phyloP scores from a whole-genome alignment of 92 coral and sea anemone species.

The Phenganax subtilis region DNA sequence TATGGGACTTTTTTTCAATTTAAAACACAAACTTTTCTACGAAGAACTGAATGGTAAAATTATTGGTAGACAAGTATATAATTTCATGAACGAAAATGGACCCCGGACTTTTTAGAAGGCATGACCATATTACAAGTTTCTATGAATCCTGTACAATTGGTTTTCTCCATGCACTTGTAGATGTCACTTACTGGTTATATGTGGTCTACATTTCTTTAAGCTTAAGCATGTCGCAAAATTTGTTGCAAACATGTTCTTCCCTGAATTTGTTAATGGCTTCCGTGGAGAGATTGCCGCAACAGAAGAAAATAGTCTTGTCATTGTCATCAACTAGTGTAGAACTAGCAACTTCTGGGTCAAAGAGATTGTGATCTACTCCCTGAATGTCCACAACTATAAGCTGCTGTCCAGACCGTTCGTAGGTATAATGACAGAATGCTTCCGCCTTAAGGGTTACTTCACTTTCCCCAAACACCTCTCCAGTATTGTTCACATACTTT shows the following conservation, averaged over 20 bases:
- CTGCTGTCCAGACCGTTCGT: slow-evolving; percentile 17
- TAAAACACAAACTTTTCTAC: background rate
- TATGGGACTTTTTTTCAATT: background rate
- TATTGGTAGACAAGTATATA: background rate
- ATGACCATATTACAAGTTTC: background rate
- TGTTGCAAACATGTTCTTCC: slow-evolving; percentile 46
- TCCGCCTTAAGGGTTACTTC: slow-evolving; percentile 10
- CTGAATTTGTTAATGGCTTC: slow-evolving; percentile 44
- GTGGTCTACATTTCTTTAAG: slow-evolving; percentile 20
- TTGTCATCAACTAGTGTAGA: slow-evolving; percentile 18
- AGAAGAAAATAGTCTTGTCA: slow-evolving; percentile 51
- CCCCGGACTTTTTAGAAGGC: background rate
- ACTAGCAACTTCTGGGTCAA: slow-evolving; percentile 61
- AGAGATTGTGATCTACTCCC: slow-evolving; percentile 57
- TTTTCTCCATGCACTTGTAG: background rate
- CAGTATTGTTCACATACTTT: background rate
- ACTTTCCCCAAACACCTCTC: background rate
- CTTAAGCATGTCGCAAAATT: slow-evolving; percentile 43
- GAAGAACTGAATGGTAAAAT: background rate
- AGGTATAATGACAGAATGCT: slow-evolving; percentile 20
- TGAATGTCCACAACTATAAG: slow-evolving; percentile 65
- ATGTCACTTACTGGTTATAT: background rate
- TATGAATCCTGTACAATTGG: background rate
- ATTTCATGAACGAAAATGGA: background rate
- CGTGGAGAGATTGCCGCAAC: slow-evolving; percentile 44